phyloP scores from a whole-genome alignment of 2,113 vertebrate species.

The Embiotoca jacksoni region DNA sequence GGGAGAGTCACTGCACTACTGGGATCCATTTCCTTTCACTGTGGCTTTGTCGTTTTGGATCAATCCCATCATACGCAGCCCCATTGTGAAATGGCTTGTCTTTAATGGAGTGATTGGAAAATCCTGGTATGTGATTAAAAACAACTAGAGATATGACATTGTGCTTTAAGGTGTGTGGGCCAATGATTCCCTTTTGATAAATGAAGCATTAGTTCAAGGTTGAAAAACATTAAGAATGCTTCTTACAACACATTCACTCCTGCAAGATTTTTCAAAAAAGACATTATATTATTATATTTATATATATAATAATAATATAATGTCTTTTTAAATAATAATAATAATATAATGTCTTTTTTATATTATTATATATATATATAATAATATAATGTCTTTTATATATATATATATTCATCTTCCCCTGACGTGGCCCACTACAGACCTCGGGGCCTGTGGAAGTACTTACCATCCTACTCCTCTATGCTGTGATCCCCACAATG shows the following conservation, averaged over 20 bases:
- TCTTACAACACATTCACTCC: neutral
- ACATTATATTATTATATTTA: neutral
- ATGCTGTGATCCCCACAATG: conserved; percentile 75
- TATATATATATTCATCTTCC: conserved; percentile 1
- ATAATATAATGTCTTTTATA: too few species aligned
- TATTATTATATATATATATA: neutral
- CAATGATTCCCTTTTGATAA: neutral
- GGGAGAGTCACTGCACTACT: conserved; percentile 66
- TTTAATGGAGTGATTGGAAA: conserved; percentile 45
- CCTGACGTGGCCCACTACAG: conserved; percentile 70
- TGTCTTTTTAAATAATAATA: too few species aligned
- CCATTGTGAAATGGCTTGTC: conserved; percentile 37
- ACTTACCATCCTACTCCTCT: conserved; percentile 82
- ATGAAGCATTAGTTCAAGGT: neutral
- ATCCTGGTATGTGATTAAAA: conserved; percentile 12
- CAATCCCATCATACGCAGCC: conserved; percentile 27
- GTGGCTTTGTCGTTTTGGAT: conserved; percentile 60
- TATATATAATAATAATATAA: too few species aligned
- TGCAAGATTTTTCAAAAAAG: conserved; percentile 2
- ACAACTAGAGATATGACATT: neutral
- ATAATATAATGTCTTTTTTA: too few species aligned
- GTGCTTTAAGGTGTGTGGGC: neutral
- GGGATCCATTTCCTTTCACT: conserved; percentile 78
- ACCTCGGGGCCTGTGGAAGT: conserved; percentile 82
- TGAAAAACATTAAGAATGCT: neutral